These are phyloP conservation scores for Cladorhizidae sp. DNA, from an alignment of 37 sponge, comb jelly and placozoan species.

Conservation along the genomic window DNA sequence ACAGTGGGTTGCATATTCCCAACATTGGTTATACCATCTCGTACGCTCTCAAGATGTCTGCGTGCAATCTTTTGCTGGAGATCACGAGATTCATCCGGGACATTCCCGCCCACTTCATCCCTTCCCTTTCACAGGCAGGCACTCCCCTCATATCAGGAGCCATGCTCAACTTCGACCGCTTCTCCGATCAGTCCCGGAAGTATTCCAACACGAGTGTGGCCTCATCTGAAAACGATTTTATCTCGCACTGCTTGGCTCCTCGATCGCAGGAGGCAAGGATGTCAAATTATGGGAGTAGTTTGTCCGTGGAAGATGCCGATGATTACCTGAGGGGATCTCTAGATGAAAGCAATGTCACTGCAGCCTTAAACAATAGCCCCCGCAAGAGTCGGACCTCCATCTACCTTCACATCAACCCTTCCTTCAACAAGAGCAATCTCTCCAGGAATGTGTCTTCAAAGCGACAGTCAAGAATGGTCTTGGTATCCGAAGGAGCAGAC, in stretches of 20 bases:
- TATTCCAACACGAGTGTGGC: slow-evolving; percentile 9
- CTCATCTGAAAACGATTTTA: slow-evolving; percentile 33
- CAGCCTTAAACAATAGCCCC: too few relatives aligned
- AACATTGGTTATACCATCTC: slow-evolving; percentile 22
- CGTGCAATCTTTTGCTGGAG: slow-evolving; percentile 68
- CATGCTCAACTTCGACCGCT: background rate
- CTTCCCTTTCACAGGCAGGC: background rate
- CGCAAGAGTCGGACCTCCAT: slow-evolving; percentile 34
- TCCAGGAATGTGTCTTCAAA: background rate
- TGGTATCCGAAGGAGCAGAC: too few relatives aligned
- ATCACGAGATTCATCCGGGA: slow-evolving; percentile 68
- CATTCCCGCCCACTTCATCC: slow-evolving; percentile 16
- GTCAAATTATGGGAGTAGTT: slow-evolving; percentile 16
- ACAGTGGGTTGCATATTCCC: too few relatives aligned
- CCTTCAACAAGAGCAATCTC: background rate
- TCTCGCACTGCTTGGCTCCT: too few relatives aligned
- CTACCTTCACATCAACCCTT: slow-evolving; percentile 38
- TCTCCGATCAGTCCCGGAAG: slow-evolving; percentile 13
- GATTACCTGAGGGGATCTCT: background rate
- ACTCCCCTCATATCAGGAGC: slow-evolving; percentile 1
- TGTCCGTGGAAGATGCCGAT: slow-evolving; percentile 28
- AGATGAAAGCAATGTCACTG: background rate
- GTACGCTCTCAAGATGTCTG: slow-evolving; percentile 62
- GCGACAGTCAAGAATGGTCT: background rate
- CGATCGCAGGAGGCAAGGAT: background rate